Evolutionary conservation across 2,888 invertebrate species (phyloP).

Genomic region (Microplitis manilae): DNA sequence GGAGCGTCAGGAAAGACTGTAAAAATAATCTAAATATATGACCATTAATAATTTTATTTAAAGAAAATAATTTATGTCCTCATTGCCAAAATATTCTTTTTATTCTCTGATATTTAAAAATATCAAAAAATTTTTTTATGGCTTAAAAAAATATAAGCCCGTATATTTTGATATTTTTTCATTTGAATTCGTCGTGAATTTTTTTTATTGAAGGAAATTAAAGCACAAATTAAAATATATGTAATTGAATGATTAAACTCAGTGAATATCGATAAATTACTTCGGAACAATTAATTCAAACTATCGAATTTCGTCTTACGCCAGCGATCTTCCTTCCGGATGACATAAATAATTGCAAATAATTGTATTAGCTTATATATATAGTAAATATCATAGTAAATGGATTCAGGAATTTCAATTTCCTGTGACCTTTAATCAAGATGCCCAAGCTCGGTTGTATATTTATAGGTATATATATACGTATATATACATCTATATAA

Average conservation of each 20-base stretch:
- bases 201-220: no score
- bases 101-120: no score
- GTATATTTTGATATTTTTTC: no score
- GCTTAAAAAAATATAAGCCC: no score
- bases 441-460: conserved; percentile 9
- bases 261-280: conserved; percentile 13
- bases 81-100: no score
- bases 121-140: no score
- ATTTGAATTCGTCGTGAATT: no score
- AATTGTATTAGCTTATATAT: conserved; percentile 19
- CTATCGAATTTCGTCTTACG: conserved; percentile 25
- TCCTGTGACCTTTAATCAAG: conserved; percentile 34
- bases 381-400: background rate
- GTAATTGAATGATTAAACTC: conserved; percentile 9
- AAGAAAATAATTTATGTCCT: no score
- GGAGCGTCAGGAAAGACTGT: background rate
- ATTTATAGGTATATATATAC: background rate
- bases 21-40: background rate
- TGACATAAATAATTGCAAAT: conserved; percentile 19
- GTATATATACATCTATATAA: background rate
- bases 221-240: no score
- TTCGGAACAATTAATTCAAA: conserved; percentile 23
- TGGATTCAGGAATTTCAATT: conserved; percentile 25
- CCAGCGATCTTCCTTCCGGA: conserved; percentile 21
- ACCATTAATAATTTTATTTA: background rate